Evolutionary conservation across 2,113 vertebrate genomes (phyloP).

Genomic region (Rousettus leschenaultii): DNA sequence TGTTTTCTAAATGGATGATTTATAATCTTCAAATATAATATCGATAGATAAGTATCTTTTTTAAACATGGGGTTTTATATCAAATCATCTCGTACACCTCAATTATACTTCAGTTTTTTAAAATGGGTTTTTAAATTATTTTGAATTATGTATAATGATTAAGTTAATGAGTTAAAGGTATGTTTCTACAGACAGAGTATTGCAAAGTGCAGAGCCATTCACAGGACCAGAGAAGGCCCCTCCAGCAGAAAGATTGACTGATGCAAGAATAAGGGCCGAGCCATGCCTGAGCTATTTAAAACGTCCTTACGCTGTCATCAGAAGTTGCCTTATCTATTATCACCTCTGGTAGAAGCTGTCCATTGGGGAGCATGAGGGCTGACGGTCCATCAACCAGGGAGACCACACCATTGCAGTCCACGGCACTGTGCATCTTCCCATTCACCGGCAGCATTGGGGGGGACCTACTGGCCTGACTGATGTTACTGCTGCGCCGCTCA

Average conservation of each 20-base stretch:
- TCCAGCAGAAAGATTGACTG: constrained; percentile 45
- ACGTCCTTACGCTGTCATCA: constrained; percentile 91
- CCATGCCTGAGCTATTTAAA: constrained; percentile 75
- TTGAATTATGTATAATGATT: background rate
- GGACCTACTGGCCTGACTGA: constrained; percentile 88
- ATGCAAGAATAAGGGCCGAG: constrained; percentile 44
- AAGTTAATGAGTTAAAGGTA: background rate
- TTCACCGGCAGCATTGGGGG: constrained; percentile 81
- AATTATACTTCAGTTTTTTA: background rate
- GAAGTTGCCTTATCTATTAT: constrained; percentile 89
- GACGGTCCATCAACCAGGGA: constrained; percentile 87
- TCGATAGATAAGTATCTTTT: background rate
- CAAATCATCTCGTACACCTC: background rate
- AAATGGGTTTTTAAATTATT: background rate
- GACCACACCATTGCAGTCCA: constrained; percentile 95
- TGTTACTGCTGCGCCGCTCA: constrained; percentile 87
- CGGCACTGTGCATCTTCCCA: constrained; percentile 91
- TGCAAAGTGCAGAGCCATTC: constrained; percentile 61
- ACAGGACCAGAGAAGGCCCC: constrained; percentile 55
- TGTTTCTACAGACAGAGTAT: constrained; percentile 19
- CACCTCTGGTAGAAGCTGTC: constrained; percentile 91
- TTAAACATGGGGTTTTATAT: background rate
- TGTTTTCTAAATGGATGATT: background rate
- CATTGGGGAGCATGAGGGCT: constrained; percentile 85
- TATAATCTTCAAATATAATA: background rate